Conservation (phyloP, 2,113 vertebrate species). For the Entelurus aequoreus region DNA sequence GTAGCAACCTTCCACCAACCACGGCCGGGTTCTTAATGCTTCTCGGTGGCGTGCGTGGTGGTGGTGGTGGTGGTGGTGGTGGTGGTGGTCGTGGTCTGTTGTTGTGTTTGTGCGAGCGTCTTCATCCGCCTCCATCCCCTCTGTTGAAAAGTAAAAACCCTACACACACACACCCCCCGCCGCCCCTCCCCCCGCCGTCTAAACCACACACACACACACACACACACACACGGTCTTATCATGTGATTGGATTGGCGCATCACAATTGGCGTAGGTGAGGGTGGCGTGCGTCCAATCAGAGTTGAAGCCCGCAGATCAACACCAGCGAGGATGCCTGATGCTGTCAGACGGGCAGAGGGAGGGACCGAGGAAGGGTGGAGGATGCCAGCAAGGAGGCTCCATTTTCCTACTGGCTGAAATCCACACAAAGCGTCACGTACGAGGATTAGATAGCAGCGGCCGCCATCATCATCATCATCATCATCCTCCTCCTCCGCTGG, state of each 20-base stretch:
- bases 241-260: constrained; percentile 65
- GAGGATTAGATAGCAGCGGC: constrained; percentile 5
- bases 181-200: constrained; percentile 48
- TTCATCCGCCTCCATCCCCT: constrained; percentile 33
- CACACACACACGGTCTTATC: constrained; percentile 39
- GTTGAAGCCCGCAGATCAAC: constrained; percentile 77
- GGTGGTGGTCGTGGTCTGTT: neutral
- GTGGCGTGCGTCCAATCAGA: constrained; percentile 80
- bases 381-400: constrained; percentile 19
- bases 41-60: neutral
- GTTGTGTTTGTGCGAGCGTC: constrained; percentile 6
- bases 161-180: constrained; percentile 41
- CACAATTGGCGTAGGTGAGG: constrained; percentile 79
- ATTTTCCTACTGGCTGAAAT: neutral
- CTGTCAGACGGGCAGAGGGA: constrained; percentile 60
- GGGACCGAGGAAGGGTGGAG: constrained; percentile 33
- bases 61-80: too few species aligned
- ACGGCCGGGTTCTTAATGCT: neutral
- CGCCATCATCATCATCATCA: constrained; percentile 39
- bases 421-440: constrained; percentile 4
- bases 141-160: constrained; percentile 27
- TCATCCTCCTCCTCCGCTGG: constrained; percentile 23
- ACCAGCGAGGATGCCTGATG: constrained; percentile 82
- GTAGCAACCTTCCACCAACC: constrained; percentile 91
- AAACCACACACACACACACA: constrained; percentile 34